Evolutionary conservation across 1,140 invertebrate genomes (phyloP).

Genomic region (Drosophila murphyi): DNA sequence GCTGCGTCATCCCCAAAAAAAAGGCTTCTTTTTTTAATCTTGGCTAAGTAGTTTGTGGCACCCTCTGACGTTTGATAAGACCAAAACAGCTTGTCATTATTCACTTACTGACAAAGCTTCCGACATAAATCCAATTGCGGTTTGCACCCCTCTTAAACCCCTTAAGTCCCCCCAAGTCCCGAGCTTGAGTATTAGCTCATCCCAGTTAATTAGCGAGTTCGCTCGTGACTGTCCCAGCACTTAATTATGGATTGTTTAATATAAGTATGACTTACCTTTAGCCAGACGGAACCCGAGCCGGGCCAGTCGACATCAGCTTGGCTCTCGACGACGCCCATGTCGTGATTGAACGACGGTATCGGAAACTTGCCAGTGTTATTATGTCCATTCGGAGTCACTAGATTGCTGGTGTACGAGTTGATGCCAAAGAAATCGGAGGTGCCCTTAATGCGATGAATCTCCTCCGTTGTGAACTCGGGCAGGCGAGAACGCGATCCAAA

Average conservation of each 20-base stretch:
- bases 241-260: constrained; percentile 16
- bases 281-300: constrained; percentile 85
- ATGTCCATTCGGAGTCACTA: constrained; percentile 83
- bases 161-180: not conserved
- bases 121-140: constrained; percentile 35
- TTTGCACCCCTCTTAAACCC: not conserved
- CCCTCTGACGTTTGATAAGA: constrained; percentile 3
- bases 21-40: constrained; percentile 41
- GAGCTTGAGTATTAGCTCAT: constrained; percentile 37
- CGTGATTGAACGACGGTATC: constrained; percentile 85
- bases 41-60: constrained; percentile 53
- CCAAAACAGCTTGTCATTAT: constrained; percentile 35
- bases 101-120: constrained; percentile 26
- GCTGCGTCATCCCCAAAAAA: not conserved
- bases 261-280: constrained; percentile 84
- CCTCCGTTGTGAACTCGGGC: constrained; percentile 87
- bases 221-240: constrained; percentile 8
- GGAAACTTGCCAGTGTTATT: constrained; percentile 83
- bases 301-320: constrained; percentile 85
- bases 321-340: constrained; percentile 84
- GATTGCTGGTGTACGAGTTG: constrained; percentile 86
- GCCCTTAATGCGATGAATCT: constrained; percentile 86
- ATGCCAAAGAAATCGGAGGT: constrained; percentile 88
- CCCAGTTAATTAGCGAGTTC: constrained; percentile 34
- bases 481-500: constrained; percentile 86